These are phyloP conservation scores for Acanthochromis polyacanthus DNA, from an alignment of 2,113 vertebrate genomes.

Conservation along the genomic window DNA sequence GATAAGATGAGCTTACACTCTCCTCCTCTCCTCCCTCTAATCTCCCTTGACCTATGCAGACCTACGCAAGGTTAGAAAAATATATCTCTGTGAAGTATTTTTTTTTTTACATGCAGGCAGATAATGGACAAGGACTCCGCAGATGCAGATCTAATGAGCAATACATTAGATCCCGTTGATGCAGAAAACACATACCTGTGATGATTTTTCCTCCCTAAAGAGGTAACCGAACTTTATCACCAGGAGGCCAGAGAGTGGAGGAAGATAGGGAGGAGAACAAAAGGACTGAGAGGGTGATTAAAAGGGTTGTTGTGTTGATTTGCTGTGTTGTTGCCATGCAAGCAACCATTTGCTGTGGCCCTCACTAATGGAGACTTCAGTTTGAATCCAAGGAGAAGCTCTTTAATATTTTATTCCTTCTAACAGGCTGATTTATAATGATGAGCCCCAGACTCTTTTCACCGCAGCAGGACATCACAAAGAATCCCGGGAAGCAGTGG, in stretches of 20 bases:
- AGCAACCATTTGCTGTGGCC: conserved; percentile 71
- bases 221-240: conserved; percentile 44
- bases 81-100: conserved; percentile 22
- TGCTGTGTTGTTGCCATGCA: conserved; percentile 70
- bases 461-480: conserved; percentile 71
- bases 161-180: conserved; percentile 21
- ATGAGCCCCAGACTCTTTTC: conserved; percentile 71
- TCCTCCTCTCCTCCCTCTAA: conserved; percentile 47
- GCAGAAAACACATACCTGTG: conserved; percentile 14
- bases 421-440: conserved; percentile 84
- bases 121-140: conserved; percentile 1
- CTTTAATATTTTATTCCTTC: conserved; percentile 82
- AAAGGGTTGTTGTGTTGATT: conserved; percentile 74
- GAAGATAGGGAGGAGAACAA: conserved; percentile 43
- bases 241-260: conserved; percentile 16
- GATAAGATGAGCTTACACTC: conserved; percentile 68
- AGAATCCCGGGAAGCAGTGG: conserved; percentile 60
- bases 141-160: conserved; percentile 38
- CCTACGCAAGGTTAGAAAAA: conserved; percentile 56
- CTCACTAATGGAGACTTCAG: conserved; percentile 81
- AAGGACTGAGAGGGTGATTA: conserved; percentile 59
- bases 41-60: conserved; percentile 62
- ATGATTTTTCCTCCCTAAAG: conserved; percentile 19
- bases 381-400: conserved; percentile 74
- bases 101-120: conserved; percentile 13